phyloP scores from a whole-genome alignment of 2,797 vertebrate species.

The Molossus alvarezi region DNA sequence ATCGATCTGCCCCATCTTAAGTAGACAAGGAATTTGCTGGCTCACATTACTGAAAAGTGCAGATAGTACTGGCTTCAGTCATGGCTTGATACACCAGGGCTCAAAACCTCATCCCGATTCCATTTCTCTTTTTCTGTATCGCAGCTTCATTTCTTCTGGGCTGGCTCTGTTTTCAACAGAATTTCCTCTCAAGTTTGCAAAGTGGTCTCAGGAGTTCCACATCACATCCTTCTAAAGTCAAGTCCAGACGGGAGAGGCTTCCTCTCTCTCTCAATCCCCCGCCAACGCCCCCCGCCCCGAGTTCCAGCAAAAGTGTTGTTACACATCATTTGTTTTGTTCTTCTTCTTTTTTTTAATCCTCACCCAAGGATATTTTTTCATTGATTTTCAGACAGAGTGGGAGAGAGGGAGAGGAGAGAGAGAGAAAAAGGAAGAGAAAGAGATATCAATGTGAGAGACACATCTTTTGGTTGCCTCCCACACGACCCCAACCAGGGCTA shows the following conservation, averaged over 20 bases:
- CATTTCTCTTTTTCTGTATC: not conserved
- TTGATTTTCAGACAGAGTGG: too few relatives aligned
- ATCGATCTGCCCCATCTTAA: not conserved
- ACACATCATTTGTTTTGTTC: not conserved
- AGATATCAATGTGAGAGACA: too few relatives aligned
- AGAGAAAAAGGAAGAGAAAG: too few relatives aligned
- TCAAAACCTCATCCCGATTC: not conserved
- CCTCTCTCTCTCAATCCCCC: not conserved
- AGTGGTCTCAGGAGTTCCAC: not conserved
- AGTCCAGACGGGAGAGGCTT: not conserved
- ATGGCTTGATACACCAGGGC: not conserved
- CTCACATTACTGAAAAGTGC: not conserved
- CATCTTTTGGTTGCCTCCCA: too few relatives aligned
- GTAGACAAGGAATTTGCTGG: not conserved
- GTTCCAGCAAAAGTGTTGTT: not conserved
- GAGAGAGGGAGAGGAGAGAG: too few relatives aligned
- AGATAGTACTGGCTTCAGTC: not conserved
- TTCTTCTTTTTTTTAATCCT: too few relatives aligned
- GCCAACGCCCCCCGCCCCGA: not conserved
- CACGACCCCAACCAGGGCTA: too few relatives aligned
- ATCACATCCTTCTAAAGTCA: not conserved
- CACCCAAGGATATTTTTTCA: too few relatives aligned
- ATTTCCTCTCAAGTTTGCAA: too few relatives aligned
- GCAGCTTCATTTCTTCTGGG: not conserved
- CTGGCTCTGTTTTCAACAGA: not conserved